Conservation (phyloP, 64 coral and sea anemone genomes). For the Acropora yongei region DNA sequence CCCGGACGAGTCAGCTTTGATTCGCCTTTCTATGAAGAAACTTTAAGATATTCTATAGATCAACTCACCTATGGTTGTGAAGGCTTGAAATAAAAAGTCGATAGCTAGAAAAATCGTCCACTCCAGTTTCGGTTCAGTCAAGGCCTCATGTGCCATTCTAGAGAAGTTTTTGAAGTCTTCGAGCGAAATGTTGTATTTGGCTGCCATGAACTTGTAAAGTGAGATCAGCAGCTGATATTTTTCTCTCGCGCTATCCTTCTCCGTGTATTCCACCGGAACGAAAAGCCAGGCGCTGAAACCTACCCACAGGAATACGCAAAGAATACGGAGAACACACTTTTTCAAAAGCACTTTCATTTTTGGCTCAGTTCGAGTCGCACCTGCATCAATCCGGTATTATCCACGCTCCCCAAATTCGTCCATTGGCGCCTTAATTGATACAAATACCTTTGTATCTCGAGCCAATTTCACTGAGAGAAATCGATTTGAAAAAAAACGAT, state of each 20-base stretch:
- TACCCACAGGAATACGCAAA: slow-evolving; percentile 43
- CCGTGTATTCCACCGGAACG: slow-evolving; percentile 49
- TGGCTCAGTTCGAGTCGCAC: not conserved
- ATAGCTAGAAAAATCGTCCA: slow-evolving; percentile 29
- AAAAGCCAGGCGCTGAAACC: slow-evolving; percentile 38
- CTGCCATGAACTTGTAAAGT: slow-evolving; percentile 56
- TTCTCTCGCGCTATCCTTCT: not conserved
- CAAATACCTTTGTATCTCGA: no score
- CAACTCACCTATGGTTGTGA: slow-evolving; percentile 67
- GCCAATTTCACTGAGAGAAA: no score
- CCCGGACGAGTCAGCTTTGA: no score
- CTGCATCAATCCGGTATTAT: not conserved
- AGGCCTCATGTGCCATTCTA: slow-evolving; percentile 8
- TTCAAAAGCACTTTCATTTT: slow-evolving; percentile 49
- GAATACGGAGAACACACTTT: slow-evolving; percentile 1
- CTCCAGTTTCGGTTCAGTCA: slow-evolving; percentile 13
- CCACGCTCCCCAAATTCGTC: no score
- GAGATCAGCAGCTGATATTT: slow-evolving; percentile 27
- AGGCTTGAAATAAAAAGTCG: slow-evolving; percentile 51
- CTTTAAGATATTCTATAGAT: not conserved
- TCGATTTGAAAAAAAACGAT: no score
- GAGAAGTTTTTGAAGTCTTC: slow-evolving; percentile 64
- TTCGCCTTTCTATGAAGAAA: no score
- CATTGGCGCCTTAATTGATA: no score
- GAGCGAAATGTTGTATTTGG: slow-evolving; percentile 63